Percentiles rank a stretch among this genome's conserved stretches.
Evolutionary conservation across 2,113 vertebrate species (phyloP).

Genomic region (Desmodus rotundus): DNA sequence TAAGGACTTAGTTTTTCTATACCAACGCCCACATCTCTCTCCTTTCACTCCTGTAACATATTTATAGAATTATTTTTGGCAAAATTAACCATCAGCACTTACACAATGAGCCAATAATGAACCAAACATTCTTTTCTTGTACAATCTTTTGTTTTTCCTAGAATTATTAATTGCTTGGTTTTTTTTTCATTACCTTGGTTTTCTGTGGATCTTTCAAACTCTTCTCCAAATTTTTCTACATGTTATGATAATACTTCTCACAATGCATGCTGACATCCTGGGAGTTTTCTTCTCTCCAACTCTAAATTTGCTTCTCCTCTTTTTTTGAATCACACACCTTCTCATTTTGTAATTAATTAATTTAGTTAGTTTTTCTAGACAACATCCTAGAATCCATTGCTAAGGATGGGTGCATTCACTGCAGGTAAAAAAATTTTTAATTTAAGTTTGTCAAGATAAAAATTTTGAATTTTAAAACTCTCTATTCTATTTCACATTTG

Average conservation of each 20-base stretch:
- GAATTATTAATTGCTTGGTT: neutral
- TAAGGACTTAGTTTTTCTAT: conserved; percentile 34
- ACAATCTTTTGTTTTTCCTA: conserved; percentile 22
- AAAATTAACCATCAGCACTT: conserved; percentile 44
- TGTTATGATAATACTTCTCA: neutral
- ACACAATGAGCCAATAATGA: neutral
- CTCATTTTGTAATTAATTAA: neutral
- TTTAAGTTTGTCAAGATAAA: neutral
- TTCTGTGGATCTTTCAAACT: neutral
- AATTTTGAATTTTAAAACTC: neutral
- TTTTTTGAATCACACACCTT: neutral
- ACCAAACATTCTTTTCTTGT: neutral
- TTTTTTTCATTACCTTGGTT: neutral
- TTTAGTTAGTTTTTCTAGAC: neutral
- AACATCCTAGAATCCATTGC: neutral
- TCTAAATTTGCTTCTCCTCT: neutral
- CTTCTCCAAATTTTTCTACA: neutral
- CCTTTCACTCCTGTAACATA: neutral
- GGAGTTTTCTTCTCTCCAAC: neutral
- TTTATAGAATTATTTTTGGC: conserved; percentile 46
- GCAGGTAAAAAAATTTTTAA: neutral
- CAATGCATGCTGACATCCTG: neutral
- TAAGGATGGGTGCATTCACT: neutral
- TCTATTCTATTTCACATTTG: neutral
- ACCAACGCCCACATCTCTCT: neutral